Evolutionary conservation across 2,888 invertebrate species (phyloP), one percentile per base, ranked within the genome.

Genomic region (Nymphalis urticae): DNA sequence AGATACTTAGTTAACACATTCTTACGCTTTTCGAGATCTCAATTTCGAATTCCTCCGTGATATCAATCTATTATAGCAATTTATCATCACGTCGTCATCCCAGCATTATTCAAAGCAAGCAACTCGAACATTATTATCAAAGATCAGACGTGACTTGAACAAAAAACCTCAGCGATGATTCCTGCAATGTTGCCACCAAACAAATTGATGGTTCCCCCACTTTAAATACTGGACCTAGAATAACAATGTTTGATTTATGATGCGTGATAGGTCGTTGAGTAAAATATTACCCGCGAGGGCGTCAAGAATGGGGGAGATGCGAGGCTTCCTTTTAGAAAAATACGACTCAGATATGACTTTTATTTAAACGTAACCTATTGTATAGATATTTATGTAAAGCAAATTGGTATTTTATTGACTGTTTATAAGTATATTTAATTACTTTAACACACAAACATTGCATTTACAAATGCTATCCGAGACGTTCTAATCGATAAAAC

Each of bases 181-280:
- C 75, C 59, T 76, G 85, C 81, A 80, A 77, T 82, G 81, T 89
- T 88, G 87, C 83, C 83, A 84, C 84, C 53, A 84, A 82, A 86
- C 85, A 87, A 88, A 89, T 88, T 86, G 84, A 82, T 75, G 80
- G 74, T 80, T 84, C 82, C 85, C 85, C 84, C 73, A 76, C 82
- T 81, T 84, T 79, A 76, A 78, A 79, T 76, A 76, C 77, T 75
- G 71, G 77, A 72, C 76, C 77, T 75, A 76, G 78, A 77, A 77
- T 74, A 79, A 83, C 81, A 80, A 82, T 83, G 80, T 85, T 83
- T 88, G 89, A 87, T 90, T 89, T 87, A 90, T 84, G 82, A 80
- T 71, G 72, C 79, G 73, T 78, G 84, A 84, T 84, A 84, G 81
- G 80, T 77, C 78, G 81, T 81, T 82, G 82, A 84, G 82, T 80